Evolutionary conservation across 2,113 vertebrate genomes (phyloP), one percentile per base, ranked within the genome.

Genomic region (Cromileptes altivelis): DNA sequence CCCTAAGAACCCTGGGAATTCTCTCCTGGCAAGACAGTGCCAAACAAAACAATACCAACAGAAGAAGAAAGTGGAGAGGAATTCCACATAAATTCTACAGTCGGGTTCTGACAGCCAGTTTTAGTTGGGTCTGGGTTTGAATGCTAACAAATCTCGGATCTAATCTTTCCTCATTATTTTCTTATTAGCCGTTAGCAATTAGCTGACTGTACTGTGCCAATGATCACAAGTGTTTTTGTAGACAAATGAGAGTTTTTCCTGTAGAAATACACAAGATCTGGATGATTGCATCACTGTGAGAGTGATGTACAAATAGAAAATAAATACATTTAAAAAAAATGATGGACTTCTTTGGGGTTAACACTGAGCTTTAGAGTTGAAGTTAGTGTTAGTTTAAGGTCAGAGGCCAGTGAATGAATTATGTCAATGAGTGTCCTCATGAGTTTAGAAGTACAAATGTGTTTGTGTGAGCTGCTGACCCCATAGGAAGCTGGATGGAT

Each of bases 1-100:
- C 62, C 88, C 93, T 96, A 96, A 96, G 96, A 95, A 96, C 95
- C 96, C 96, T 96, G 96, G 96, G 96, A 98, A 97, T 95, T 96
- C 94, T 93, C 94, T 91, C 94, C 95, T 95, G 94, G 95, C 95
- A 95, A 96, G 94, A 95, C 94, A 90, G 40, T 58, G 55, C 1
- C 23, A 30, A 4, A 40, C 2, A 0, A 15, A 55, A 74, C 57
- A 75, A 60, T 30, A 19, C 2, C 15, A 72, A 19, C 17, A 61
- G 60, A 45, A 63, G 42, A 65, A 55, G 18, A 47, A 47, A 69
- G 49, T 1, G 17, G 11, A 17, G 2, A 33, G 33, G 37, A 62
- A 72, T 67, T 27, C 45, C 49, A 70, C 49, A 55, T 23, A 45
- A 45, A 45, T 12, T 45, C 42, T 9, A 1, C 19, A 56, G 6